Evolutionary conservation across 2,888 invertebrate genomes (phyloP), one percentile per base, ranked within the genome.

Genomic region (Ornithoptera alexandrae): DNA sequence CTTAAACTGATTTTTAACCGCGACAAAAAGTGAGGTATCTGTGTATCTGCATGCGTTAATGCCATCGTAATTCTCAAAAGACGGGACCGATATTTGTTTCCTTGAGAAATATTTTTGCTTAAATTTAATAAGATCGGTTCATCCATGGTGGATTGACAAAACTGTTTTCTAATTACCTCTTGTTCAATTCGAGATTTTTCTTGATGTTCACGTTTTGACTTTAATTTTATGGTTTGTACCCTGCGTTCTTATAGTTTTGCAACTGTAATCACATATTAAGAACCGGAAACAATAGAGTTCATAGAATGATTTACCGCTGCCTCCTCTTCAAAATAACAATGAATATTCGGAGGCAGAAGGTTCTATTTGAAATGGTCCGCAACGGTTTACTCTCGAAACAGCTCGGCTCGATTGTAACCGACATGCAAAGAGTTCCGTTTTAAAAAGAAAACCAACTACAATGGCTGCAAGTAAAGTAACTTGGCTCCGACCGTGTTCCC

Each of bases 351-450:
- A 82, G 80, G 86, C 86, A 86, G 88, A 86, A 84, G 84, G 83
- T 81, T 84, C 84, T 83, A 81, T 86, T 85, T 82, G 84, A 84
- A 77, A 82, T 80, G 77, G 81, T 85, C 84, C 85, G 86, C 81
- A 85, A 86, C 84, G 85, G 83, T 84, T 87, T 84, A 76, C 83
- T 86, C 81, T 85, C 82, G 85, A 86, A 86, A 85, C 84, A 84
- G 81, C 81, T 81, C 82, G 79, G 79, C 81, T 80, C 82, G 79
- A 82, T 83, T 79, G 85, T 82, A 83, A 83, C 84, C 82, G 85
- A 85, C 85, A 89, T 88, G 86, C 86, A 88, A 88, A 87, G 82
- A 81, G 81, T 81, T 80, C 83, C 79, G 83, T 86, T 86, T 84
- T 84, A 88, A 87, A 82, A 82, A 79, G 81, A 82, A 75, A 77